Evolutionary conservation across 2,888 invertebrate species (phyloP).

Genomic region (Cataglyphis altisquamis): DNA sequence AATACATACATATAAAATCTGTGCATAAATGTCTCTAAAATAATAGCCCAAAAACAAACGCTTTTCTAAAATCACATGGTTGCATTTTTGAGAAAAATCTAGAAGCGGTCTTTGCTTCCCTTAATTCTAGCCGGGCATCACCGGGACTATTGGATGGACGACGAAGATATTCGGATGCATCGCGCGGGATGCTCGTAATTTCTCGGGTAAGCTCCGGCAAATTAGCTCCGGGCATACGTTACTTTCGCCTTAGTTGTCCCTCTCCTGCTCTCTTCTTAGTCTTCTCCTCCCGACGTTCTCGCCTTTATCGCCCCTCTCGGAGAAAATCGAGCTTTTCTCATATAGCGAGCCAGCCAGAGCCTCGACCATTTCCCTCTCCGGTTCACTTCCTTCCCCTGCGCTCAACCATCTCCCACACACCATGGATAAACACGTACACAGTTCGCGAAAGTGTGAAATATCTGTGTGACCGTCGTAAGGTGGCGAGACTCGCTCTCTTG

Average conservation of each 20-base stretch:
- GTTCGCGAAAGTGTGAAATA: slow-evolving; percentile 8
- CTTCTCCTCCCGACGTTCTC: slow-evolving; percentile 26
- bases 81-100: slow-evolving; percentile 6
- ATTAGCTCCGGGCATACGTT: slow-evolving; percentile 84
- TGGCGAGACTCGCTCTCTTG: slow-evolving; percentile 57
- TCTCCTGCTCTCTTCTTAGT: slow-evolving; percentile 45
- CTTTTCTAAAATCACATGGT: not conserved
- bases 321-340: slow-evolving; percentile 61
- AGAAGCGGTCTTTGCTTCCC: not conserved
- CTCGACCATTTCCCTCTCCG: slow-evolving; percentile 27
- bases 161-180: slow-evolving; percentile 80
- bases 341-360: slow-evolving; percentile 34
- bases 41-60: slow-evolving; percentile 10
- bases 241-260: slow-evolving; percentile 76
- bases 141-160: slow-evolving; percentile 37
- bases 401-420: slow-evolving; percentile 31
- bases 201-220: slow-evolving; percentile 83
- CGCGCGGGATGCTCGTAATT: slow-evolving; percentile 81
- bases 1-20: not conserved
- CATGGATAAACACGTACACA: slow-evolving; percentile 57
- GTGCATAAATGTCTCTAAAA: not conserved
- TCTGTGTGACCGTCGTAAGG: slow-evolving; percentile 43
- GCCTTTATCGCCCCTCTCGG: slow-evolving; percentile 41
- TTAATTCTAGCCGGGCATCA: slow-evolving; percentile 31
- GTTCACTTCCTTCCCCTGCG: slow-evolving; percentile 31